Conservation (phyloP, 2,797 vertebrate genomes). For the Myotis planiceps region DNA sequence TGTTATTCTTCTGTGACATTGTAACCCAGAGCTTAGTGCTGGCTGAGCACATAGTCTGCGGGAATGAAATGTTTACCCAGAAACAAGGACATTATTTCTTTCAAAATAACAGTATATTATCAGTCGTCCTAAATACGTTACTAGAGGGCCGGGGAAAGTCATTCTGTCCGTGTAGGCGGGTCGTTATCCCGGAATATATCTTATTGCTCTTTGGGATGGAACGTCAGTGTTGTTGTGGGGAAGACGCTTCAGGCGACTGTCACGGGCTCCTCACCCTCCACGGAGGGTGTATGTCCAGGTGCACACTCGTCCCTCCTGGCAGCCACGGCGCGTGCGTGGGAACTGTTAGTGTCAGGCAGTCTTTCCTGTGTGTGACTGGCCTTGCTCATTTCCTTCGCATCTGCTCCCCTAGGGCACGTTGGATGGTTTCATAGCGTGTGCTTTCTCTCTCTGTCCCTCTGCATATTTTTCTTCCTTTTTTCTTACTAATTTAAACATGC, state of each 20-base stretch:
- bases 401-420: fast-evolving
- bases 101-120: background rate
- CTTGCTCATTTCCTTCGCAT: background rate
- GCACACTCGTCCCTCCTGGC: background rate
- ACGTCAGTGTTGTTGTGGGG: background rate
- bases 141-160: background rate
- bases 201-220: background rate
- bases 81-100: background rate
- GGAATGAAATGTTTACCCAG: background rate
- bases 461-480: background rate
- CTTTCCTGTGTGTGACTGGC: background rate
- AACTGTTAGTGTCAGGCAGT: fast-evolving
- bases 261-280: background rate
- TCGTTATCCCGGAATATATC: background rate
- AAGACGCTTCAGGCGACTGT: background rate
- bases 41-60: background rate
- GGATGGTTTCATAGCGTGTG: background rate
- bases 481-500: background rate
- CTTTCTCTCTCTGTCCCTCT: background rate
- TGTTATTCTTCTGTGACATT: background rate
- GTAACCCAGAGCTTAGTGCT: background rate
- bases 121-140: background rate
- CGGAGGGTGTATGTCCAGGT: fast-evolving
- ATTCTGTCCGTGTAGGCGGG: background rate
- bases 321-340: background rate